Evolutionary conservation across 1,140 invertebrate genomes (phyloP), one percentile per base, ranked within the genome.

Genomic region (Penaeus vannamei): DNA sequence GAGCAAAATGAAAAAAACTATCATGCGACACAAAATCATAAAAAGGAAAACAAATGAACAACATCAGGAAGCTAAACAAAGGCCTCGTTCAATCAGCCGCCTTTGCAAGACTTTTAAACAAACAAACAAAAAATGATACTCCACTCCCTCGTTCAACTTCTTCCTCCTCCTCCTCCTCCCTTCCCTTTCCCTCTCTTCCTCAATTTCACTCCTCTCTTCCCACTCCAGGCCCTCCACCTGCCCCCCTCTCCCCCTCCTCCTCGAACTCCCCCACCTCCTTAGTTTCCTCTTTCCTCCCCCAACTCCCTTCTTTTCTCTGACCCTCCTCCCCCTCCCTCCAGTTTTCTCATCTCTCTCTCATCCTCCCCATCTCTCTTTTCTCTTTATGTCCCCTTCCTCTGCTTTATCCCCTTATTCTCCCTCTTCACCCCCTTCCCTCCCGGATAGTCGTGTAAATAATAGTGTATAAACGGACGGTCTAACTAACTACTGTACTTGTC

Each of bases 241-340:
- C 62, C n/a, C 53, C 76, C 32, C 53, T 46, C 76, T 79, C 76
- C 76, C 53, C 76, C 76, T 79, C 76, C 76, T 79, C 76, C 36
- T 42, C 36, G 36, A 42, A 42, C 36, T 4, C 8, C 8, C 8
- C 36, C 36, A 42, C 10, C 72, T 26, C 26, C 17, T 26, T 76
- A 26, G 8, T 29, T 77, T 29, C n/a, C 1, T n/a, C 2, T 42
- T 29, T 77, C 14, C 17, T 26, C 3, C 5, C n/a, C 29, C 26
- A 1, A 2, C 2, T 36, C 26, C 46, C 26, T 14, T 80, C 77
- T 80, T 32, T 80, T 32, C 42, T 32, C 42, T 32, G 32, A 26
- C 42, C 77, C 42, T 32, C 42, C 77, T 80, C 77, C 42, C 77
- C 46, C 77, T 80, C 77, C 46, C 77, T 80, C 76, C 10, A 2